phyloP scores from a whole-genome alignment of 2,797 vertebrate genomes.

The Argentina silus region DNA sequence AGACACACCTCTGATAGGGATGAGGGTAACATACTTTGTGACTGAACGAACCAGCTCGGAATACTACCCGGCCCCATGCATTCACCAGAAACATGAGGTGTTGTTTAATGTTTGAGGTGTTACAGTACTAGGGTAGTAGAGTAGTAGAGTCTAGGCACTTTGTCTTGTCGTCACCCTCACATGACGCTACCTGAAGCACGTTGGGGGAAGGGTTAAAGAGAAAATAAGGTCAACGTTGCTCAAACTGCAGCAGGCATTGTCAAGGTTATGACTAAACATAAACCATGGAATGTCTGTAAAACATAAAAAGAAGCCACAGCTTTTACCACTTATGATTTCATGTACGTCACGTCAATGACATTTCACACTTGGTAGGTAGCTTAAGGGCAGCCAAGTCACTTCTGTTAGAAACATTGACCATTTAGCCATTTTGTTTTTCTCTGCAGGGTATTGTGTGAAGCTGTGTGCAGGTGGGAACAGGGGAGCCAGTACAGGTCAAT shows the following conservation, averaged over 20 bases:
- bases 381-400: too few relatives aligned
- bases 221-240: background rate
- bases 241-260: background rate
- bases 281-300: background rate
- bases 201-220: background rate
- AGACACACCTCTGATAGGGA: slow-evolving; percentile 32
- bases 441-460: slow-evolving; percentile 39
- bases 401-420: background rate
- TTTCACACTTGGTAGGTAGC: too few relatives aligned
- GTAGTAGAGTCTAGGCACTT: background rate
- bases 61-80: slow-evolving; percentile 19
- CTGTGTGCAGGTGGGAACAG: slow-evolving; percentile 36
- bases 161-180: background rate
- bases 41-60: slow-evolving; percentile 27
- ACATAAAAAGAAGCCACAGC: background rate
- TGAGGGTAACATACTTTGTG: slow-evolving; percentile 1
- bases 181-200: background rate
- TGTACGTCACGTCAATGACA: background rate
- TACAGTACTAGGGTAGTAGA: slow-evolving; percentile 32
- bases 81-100: slow-evolving; percentile 32
- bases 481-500: slow-evolving; percentile 64
- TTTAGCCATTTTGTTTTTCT: slow-evolving; percentile 3
- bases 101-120: slow-evolving; percentile 29
- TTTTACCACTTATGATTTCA: background rate
- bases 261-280: background rate